Percentiles rank a stretch among this genome's conserved stretches.
phyloP scores from a whole-genome alignment of 2,113 vertebrate genomes.

The Eptesicus fuscus region DNA sequence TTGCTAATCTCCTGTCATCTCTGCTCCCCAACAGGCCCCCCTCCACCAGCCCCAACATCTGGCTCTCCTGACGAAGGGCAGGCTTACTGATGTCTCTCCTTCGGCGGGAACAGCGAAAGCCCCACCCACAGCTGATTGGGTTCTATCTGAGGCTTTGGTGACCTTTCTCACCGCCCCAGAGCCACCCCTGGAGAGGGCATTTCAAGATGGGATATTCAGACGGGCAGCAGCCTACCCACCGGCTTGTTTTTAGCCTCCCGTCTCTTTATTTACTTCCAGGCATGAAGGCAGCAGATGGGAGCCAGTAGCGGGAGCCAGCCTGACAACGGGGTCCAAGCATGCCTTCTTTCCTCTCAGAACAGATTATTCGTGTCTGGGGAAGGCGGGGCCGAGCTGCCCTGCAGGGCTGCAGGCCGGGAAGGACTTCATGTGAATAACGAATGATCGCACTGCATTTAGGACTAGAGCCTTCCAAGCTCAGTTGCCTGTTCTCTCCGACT shows the following conservation, averaged over 20 bases:
- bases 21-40: not conserved
- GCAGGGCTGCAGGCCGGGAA: not conserved
- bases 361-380: not conserved
- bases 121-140: constrained; percentile 9
- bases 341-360: not conserved
- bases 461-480: not conserved
- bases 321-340: not conserved
- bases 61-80: constrained; percentile 12
- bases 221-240: not conserved
- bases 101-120: not conserved
- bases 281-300: not conserved
- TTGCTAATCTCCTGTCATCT: not conserved
- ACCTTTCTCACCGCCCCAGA: not conserved
- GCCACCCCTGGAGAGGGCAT: not conserved
- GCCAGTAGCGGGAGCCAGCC: not conserved
- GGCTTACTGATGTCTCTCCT: constrained; percentile 3
- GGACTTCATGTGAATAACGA: not conserved
- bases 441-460: not conserved
- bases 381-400: not conserved
- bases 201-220: not conserved
- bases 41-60: not conserved
- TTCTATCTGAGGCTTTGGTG: constrained; percentile 13
- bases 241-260: not conserved
- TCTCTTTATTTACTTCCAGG: not conserved
- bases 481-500: not conserved